Evolutionary conservation across 2,113 vertebrate species (phyloP), one percentile per base, ranked within the genome.

Genomic region (Nerophis lumbriciformis): DNA sequence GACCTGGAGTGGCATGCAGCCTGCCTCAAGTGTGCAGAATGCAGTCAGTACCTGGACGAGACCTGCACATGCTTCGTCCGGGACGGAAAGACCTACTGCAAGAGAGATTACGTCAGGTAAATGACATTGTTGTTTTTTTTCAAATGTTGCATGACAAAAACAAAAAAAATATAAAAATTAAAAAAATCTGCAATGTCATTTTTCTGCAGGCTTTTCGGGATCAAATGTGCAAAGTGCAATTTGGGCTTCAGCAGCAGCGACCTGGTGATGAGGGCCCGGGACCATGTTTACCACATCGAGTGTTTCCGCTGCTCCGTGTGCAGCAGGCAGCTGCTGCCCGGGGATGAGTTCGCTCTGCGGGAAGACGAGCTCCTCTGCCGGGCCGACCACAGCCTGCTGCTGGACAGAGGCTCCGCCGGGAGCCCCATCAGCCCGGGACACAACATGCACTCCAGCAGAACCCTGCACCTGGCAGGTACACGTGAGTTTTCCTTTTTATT

Each of bases 1-100:
- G 96, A 98, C 86, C 90, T 99, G 79, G 95, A 96, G 87, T 98
- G 96, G 96, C 96, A 99, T 50, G 94, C 94, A 54, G 94, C 93
- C 77, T 99, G 96, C 80, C 93, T 99, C 69, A 96, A 95, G 89
- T 99, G 96, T 57, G 92, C 94, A 4, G 95, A 97, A 83, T 98
- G 96, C 86, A 93, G 92, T 82, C 93, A 95, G 79, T 93, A 92
- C 79, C 88, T 99, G 85, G 95, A 98, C 38, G 96, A 97, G 90
- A 94, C 91, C 44, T 95, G 93, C 91, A 98, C 96, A 71, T 99
- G 96, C 83, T 98, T 98, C 83, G 92, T 99, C 77, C 90, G 94
- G 59, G 94, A 98, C 76, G 96, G 96, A 62, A 98, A 94, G 83
- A 94, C 95, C 38, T 97, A 98, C 84, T 99, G 96, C 90, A 98